phyloP scores from a whole-genome alignment of 2,113 vertebrate genomes.

The Pygoscelis adeliae region DNA sequence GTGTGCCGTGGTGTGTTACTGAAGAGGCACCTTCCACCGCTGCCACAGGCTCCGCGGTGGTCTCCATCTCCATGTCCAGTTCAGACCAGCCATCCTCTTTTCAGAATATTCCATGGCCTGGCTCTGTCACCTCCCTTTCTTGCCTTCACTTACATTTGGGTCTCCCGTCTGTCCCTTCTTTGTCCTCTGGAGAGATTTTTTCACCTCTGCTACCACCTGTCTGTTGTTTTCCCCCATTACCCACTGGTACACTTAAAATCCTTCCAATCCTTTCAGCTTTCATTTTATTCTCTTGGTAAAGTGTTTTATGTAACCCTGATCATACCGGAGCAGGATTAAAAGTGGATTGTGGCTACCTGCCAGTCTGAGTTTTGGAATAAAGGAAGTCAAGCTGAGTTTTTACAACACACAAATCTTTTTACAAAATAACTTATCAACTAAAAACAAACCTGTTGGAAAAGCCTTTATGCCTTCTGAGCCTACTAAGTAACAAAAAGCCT shows the following conservation, averaged over 20 bases:
- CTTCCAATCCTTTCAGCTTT: neutral
- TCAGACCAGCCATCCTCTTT: neutral
- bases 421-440: neutral
- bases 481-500: neutral
- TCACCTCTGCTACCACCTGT: neutral
- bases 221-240: neutral
- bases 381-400: neutral
- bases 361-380: neutral
- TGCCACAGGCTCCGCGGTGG: accelerated
- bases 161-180: neutral
- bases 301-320: neutral
- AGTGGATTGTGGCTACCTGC: neutral
- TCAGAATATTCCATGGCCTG: neutral
- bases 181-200: neutral
- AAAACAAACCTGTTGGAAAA: neutral
- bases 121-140: neutral
- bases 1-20: neutral
- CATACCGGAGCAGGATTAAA: neutral
- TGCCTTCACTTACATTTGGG: neutral
- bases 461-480: neutral
- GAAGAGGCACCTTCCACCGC: neutral
- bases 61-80: neutral
- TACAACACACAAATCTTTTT: neutral
- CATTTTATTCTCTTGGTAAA: neutral
- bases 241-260: neutral